These are phyloP conservation scores for Cacoxenus indagator DNA, from an alignment of 2,888 invertebrate genomes.

Conservation along the genomic window DNA sequence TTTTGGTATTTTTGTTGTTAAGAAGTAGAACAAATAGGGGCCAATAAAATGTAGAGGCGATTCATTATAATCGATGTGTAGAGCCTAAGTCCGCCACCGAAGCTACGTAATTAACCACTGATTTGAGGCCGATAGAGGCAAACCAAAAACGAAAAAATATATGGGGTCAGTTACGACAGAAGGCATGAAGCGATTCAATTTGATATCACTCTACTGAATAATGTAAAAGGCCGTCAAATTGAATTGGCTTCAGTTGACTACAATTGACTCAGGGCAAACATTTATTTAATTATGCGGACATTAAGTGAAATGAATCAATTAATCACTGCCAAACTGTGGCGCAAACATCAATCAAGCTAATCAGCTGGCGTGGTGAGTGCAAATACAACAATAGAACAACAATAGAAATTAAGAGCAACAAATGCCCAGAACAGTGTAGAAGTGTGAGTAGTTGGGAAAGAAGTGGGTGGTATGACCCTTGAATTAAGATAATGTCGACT, in stretches of 20 bases:
- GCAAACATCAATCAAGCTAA: constrained; percentile 16
- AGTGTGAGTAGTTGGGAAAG: background rate
- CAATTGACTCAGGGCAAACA: background rate
- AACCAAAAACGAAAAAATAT: too few species aligned
- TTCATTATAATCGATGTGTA: too few species aligned
- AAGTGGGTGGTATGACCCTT: too few species aligned
- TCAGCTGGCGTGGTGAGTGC: background rate
- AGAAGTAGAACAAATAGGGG: too few species aligned
- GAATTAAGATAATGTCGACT: background rate
- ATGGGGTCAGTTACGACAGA: too few species aligned
- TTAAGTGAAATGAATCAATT: constrained; percentile 3
- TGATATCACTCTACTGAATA: background rate
- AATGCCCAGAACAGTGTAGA: background rate
- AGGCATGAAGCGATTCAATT: too few species aligned
- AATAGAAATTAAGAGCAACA: background rate
- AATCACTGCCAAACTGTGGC: background rate
- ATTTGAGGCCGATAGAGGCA: too few species aligned
- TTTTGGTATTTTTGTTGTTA: background rate
- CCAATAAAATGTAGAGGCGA: too few species aligned
- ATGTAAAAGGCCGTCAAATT: background rate
- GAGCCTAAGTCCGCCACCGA: too few species aligned
- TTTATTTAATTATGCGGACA: constrained; percentile 7
- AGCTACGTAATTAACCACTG: too few species aligned
- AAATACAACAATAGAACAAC: background rate
- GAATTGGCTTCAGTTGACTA: background rate